A percentile compares a stretch with the other conserved stretches of the same genome.
Conservation (phyloP, 2,113 vertebrate genomes). For the Platycercus adscitus region DNA sequence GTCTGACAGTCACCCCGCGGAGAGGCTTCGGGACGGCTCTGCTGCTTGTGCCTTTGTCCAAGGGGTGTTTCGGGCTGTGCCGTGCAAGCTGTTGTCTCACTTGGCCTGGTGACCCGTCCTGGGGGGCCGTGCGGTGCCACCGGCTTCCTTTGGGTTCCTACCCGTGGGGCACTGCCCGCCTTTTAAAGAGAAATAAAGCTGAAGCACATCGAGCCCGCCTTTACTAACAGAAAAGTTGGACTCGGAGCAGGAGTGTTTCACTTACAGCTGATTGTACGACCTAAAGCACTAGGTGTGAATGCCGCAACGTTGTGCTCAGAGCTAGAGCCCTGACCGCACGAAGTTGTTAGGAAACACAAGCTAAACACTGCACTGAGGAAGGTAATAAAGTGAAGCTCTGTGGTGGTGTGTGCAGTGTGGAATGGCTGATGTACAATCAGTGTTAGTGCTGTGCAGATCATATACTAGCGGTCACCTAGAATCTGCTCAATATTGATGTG, state of each 20-base stretch:
- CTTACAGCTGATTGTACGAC: background rate
- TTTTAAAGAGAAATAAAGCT: background rate
- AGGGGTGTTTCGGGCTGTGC: background rate
- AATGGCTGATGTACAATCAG: background rate
- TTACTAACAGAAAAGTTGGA: background rate
- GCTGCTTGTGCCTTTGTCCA: background rate
- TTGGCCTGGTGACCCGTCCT: background rate
- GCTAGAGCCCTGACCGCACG: rapidly evolving
- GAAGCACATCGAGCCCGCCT: background rate
- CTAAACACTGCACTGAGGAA: background rate
- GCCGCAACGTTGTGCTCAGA: rapidly evolving
- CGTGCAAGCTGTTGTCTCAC: background rate
- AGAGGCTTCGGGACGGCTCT: background rate
- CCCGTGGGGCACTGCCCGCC: rapidly evolving
- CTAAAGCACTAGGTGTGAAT: background rate
- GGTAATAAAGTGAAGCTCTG: background rate
- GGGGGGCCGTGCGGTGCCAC: rapidly evolving
- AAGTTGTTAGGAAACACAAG: background rate
- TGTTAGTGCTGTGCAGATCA: background rate
- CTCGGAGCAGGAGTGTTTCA: rapidly evolving
- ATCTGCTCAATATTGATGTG: rapidly evolving
- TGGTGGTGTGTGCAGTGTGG: background rate
- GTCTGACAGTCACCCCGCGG: background rate
- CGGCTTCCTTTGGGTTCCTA: background rate
- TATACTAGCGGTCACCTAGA: background rate